These are phyloP conservation scores for Cnemophilus loriae DNA, from an alignment of 2,113 vertebrate species.

Conservation along the genomic window DNA sequence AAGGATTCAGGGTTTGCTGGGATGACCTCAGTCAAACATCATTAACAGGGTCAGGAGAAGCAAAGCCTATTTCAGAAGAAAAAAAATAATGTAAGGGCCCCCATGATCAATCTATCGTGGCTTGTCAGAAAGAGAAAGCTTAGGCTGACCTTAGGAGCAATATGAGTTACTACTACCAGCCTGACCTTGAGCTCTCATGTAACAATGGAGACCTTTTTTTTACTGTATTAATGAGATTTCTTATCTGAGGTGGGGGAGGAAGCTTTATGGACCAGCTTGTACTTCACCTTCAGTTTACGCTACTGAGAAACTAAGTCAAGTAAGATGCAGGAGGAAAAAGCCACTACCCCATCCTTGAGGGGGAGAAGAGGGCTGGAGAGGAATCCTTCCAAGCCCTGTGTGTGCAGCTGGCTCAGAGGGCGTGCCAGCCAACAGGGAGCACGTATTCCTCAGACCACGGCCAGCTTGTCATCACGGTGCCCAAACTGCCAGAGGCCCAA, in stretches of 20 bases:
- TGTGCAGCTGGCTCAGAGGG: not conserved
- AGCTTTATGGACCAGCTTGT: slow-evolving; percentile 2
- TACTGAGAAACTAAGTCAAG: not conserved
- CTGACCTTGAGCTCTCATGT: slow-evolving; percentile 60
- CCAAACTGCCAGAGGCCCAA: not conserved
- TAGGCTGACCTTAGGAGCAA: slow-evolving; percentile 63
- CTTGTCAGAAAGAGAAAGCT: slow-evolving; percentile 62
- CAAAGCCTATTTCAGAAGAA: slow-evolving; percentile 51
- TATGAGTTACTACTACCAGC: slow-evolving; percentile 67
- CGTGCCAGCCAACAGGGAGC: not conserved
- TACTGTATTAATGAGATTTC: slow-evolving; percentile 56
- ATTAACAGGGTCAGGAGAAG: slow-evolving; percentile 67
- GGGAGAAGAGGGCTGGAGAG: not conserved
- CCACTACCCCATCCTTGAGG: not conserved
- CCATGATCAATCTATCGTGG: slow-evolving; percentile 57
- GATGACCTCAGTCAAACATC: slow-evolving; percentile 65
- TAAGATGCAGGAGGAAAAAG: not conserved
- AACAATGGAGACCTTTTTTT: slow-evolving; percentile 48
- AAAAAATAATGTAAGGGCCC: slow-evolving; percentile 41
- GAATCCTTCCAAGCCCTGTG: not conserved
- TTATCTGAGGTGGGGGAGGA: slow-evolving; percentile 52
- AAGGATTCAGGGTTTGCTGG: slow-evolving; percentile 58
- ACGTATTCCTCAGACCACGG: not conserved
- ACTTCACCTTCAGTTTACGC: slow-evolving; percentile 17
- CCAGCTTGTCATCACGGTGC: not conserved